Percentiles rank a stretch among this genome's conserved stretches.
Conservation (phyloP, 2,888 invertebrate genomes). For the Lutraria lutraria region DNA sequence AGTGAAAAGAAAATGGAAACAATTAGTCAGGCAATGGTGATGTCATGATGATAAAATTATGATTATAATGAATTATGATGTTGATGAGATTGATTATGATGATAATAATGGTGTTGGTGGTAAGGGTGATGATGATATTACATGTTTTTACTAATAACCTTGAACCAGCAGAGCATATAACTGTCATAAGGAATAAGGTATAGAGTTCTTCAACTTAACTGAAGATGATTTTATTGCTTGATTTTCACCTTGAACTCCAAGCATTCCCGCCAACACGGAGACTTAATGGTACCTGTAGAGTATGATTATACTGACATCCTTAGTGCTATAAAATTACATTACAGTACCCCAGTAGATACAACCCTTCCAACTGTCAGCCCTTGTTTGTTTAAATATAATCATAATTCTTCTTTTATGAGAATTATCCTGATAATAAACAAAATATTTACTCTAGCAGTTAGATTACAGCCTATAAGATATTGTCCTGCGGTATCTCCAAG, state of each 20-base stretch:
- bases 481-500: neutral
- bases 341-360: constrained; percentile 21
- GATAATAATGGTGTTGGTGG: neutral
- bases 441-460: neutral
- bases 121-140: neutral
- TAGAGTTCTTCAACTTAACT: neutral
- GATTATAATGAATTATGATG: constrained; percentile 32
- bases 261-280: neutral
- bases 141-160: too few species aligned
- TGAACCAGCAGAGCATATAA: too few species aligned
- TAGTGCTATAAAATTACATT: neutral
- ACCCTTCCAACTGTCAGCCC: constrained; percentile 24
- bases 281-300: neutral
- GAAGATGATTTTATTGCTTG: neutral
- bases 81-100: neutral
- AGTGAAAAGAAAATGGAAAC: too few species aligned
- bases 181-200: too few species aligned
- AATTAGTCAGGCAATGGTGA: neutral
- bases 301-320: neutral
- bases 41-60: neutral
- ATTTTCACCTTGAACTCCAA: neutral
- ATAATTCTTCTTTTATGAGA: constrained; percentile 14
- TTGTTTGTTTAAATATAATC: constrained; percentile 26
- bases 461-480: neutral
- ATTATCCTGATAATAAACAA: neutral